phyloP scores from a whole-genome alignment of 2,888 invertebrate genomes.

The Drosophila ustulata region DNA sequence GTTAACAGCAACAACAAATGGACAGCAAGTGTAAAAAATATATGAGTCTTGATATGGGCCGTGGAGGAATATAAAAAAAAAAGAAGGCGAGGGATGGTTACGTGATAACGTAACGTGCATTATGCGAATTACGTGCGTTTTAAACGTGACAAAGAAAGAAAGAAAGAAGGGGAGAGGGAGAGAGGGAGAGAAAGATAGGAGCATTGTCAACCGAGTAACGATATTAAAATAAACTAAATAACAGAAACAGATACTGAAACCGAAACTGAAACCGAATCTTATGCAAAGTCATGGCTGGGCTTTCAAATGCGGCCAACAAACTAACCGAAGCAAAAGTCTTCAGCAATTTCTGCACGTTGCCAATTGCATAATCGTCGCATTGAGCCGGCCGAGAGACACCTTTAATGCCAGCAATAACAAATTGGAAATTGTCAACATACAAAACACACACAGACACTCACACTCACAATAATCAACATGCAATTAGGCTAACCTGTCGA shows the following conservation, averaged over 20 bases:
- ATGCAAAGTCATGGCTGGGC: slow-evolving; percentile 78
- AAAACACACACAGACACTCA: slow-evolving; percentile 18
- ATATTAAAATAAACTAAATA: slow-evolving; percentile 17
- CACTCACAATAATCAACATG: slow-evolving; percentile 65
- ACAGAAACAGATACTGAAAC: slow-evolving; percentile 32
- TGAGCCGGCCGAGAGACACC: slow-evolving; percentile 57
- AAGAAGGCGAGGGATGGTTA: slow-evolving; percentile 18
- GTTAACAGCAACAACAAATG: slow-evolving; percentile 39
- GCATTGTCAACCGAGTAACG: slow-evolving; percentile 59
- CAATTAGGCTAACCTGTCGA: slow-evolving; percentile 76
- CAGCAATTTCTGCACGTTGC: slow-evolving; percentile 76
- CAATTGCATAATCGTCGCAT: slow-evolving; percentile 67
- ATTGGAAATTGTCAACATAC: slow-evolving; percentile 74
- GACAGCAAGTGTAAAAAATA: slow-evolving; percentile 34
- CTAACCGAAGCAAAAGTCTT: slow-evolving; percentile 45
- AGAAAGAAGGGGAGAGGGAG: not conserved
- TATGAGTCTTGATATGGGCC: not conserved
- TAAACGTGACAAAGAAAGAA: slow-evolving; percentile 34
- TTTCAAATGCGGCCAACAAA: slow-evolving; percentile 58
- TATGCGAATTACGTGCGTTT: slow-evolving; percentile 74
- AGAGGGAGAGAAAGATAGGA: slow-evolving; percentile 23
- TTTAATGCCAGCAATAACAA: slow-evolving; percentile 67
- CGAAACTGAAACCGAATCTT: slow-evolving; percentile 63
- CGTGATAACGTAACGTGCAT: slow-evolving; percentile 68
- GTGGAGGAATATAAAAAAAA: not conserved